phyloP scores from a whole-genome alignment of 2,113 vertebrate species.

The Oncorhynchus masou region DNA sequence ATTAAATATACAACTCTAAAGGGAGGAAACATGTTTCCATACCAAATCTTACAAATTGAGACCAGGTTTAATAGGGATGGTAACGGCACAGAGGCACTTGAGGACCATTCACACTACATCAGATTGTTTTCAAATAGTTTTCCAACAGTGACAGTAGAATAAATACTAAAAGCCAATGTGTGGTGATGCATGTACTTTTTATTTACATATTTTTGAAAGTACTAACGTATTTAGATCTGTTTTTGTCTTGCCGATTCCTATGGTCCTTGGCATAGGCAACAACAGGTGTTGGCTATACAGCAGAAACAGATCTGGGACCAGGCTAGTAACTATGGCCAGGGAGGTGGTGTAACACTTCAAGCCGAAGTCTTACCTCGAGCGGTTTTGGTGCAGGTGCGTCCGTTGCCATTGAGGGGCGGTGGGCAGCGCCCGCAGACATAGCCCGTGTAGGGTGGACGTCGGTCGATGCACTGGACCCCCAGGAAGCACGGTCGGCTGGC shows the following conservation, averaged over 20 bases:
- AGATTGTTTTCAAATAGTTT: neutral
- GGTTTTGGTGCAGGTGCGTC: slow-evolving; percentile 66
- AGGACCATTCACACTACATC: neutral
- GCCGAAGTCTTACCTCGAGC: slow-evolving; percentile 49
- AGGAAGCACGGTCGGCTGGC: slow-evolving; percentile 77
- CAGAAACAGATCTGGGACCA: too few relatives aligned
- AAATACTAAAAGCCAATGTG: neutral
- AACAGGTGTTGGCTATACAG: too few relatives aligned
- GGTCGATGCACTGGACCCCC: slow-evolving; percentile 72
- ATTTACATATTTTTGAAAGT: too few relatives aligned
- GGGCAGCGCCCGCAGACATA: slow-evolving; percentile 78
- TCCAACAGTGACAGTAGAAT: neutral
- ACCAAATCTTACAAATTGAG: too few relatives aligned
- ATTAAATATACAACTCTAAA: too few relatives aligned
- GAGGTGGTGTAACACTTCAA: neutral
- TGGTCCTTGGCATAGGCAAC: too few relatives aligned
- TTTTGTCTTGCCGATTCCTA: too few relatives aligned
- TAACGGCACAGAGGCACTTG: neutral
- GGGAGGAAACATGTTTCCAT: too few relatives aligned
- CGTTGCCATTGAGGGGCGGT: slow-evolving; percentile 69
- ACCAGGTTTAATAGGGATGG: neutral
- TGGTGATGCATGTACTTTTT: neutral
- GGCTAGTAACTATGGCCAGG: neutral
- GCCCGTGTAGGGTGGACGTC: slow-evolving; percentile 66
- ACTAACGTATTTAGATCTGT: neutral